These are phyloP conservation scores for Neomorphus geoffroyi DNA, from an alignment of 2,797 vertebrate species.

Conservation along the genomic window DNA sequence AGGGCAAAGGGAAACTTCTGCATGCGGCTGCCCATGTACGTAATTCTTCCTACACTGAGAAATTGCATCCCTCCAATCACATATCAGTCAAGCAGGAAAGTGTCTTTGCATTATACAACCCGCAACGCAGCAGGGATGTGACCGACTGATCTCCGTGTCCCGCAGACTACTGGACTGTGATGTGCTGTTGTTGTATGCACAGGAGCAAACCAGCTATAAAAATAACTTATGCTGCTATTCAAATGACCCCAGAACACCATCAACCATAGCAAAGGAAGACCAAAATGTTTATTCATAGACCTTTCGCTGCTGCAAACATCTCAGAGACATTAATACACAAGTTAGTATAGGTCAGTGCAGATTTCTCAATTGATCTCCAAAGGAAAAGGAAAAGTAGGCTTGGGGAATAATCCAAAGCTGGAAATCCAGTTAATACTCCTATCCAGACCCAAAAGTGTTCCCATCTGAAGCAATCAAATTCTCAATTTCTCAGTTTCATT, in stretches of 20 bases:
- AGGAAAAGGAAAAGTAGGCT: background rate
- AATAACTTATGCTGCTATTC: background rate
- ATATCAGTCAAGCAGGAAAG: background rate
- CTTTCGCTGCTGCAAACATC: background rate
- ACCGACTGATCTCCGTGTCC: background rate
- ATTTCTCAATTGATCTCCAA: rapidly evolving
- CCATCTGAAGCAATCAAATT: background rate
- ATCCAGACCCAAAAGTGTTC: background rate
- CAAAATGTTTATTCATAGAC: background rate
- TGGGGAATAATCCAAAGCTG: background rate
- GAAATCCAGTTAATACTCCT: background rate
- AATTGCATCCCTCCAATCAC: background rate
- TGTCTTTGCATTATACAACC: background rate
- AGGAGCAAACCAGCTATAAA: background rate
- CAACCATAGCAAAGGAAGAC: background rate
- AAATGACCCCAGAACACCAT: background rate
- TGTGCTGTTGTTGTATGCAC: background rate
- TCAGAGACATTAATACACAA: background rate
- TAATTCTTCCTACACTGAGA: background rate
- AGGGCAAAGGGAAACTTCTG: background rate
- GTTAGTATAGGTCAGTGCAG: background rate
- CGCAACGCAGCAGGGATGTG: too few species aligned
- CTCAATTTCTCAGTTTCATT: background rate
- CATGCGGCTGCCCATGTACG: background rate
- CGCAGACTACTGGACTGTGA: background rate